Evolutionary conservation across 37 sponge, comb jelly and placozoan species (phyloP).

Genomic region (Theonella swinhoei): DNA sequence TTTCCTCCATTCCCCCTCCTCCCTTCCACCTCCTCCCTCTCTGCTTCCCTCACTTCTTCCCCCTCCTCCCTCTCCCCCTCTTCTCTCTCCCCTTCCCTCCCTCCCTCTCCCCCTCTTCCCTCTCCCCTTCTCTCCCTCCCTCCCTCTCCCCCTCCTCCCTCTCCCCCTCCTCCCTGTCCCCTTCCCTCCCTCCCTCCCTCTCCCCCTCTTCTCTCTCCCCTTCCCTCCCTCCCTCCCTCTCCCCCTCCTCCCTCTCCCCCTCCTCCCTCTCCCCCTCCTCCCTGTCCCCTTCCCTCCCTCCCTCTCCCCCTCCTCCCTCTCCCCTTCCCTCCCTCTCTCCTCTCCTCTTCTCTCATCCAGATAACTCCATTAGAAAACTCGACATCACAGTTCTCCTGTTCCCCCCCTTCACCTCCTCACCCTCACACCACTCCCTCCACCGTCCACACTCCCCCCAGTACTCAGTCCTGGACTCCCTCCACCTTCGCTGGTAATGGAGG

Average conservation of each 20-base stretch:
- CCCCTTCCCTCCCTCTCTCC: background rate
- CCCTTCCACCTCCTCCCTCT: background rate
- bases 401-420: background rate
- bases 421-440: background rate
- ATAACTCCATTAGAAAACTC: background rate
- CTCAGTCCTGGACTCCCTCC: too few species aligned
- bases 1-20: background rate
- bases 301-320: background rate
- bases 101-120: too few species aligned
- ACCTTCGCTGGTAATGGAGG: too few species aligned
- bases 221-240: background rate
- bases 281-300: background rate
- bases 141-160: slow-evolving; percentile 6
- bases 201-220: background rate
- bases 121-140: background rate
- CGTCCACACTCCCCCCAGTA: background rate
- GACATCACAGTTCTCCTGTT: background rate
- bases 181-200: background rate
- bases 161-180: background rate
- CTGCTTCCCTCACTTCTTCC: background rate
- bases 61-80: background rate
- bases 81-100: background rate
- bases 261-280: background rate
- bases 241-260: background rate
- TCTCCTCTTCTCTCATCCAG: background rate